Percentiles rank a stretch among this genome's conserved stretches.
Evolutionary conservation across 2,888 invertebrate species (phyloP).

Genomic region (Agelastica alni): DNA sequence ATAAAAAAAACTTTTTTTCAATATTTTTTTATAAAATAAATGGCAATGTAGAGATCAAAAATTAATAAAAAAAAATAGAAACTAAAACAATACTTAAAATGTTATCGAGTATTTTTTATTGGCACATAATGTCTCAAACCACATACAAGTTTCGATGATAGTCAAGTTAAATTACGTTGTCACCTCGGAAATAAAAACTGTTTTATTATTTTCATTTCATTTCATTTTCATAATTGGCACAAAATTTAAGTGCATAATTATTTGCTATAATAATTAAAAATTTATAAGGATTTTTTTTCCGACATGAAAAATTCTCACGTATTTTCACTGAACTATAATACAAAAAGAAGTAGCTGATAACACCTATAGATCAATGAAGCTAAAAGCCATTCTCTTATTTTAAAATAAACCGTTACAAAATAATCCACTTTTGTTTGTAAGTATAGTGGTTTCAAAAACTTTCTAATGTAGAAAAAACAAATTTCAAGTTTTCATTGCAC

Average conservation of each 20-base stretch:
- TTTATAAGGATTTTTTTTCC: background rate
- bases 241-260: no score
- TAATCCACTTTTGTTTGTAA: background rate
- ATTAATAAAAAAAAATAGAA: constrained; percentile 6
- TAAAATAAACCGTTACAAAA: constrained; percentile 3
- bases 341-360: constrained; percentile 18
- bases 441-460: constrained; percentile 12
- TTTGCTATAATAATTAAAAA: no score
- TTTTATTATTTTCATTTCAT: no score
- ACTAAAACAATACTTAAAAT: constrained; percentile 19
- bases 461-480: constrained; percentile 21
- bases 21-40: constrained; percentile 4
- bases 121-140: constrained; percentile 39
- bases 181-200: background rate
- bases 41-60: constrained; percentile 19
- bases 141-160: constrained; percentile 28
- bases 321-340: background rate
- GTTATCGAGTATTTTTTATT: constrained; percentile 35
- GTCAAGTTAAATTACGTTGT: background rate
- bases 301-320: background rate
- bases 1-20: no score
- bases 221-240: no score
- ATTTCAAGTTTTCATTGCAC: constrained; percentile 15
- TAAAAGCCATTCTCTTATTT: constrained; percentile 17
- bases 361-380: constrained; percentile 3